Conservation (phyloP, 2,888 invertebrate genomes). For the Serripes groenlandicus region DNA sequence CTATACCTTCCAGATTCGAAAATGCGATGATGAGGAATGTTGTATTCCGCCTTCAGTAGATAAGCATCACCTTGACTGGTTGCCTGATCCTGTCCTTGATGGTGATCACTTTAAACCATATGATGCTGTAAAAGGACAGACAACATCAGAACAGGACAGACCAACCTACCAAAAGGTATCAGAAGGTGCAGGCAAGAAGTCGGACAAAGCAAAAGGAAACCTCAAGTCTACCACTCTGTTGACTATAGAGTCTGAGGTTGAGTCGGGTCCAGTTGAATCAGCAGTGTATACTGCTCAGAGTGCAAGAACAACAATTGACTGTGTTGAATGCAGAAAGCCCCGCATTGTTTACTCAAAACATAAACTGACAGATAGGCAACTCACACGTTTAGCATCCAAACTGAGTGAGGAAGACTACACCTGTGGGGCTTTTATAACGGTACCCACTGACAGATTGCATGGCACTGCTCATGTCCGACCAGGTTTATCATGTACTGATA, state of each 20-base stretch:
- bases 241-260: too few species aligned
- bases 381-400: background rate
- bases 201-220: too few species aligned
- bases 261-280: too few species aligned
- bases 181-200: too few species aligned
- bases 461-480: background rate
- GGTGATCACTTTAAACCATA: too few species aligned
- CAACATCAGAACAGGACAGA: too few species aligned
- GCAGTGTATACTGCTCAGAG: conserved; percentile 23
- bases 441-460: background rate
- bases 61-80: conserved; percentile 25
- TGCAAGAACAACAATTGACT: conserved; percentile 10
- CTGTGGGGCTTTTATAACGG: conserved; percentile 13
- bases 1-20: conserved; percentile 56
- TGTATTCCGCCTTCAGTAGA: conserved; percentile 47
- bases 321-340: conserved; percentile 32
- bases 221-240: too few species aligned
- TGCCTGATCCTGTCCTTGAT: conserved; percentile 59
- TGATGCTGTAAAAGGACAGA: too few species aligned
- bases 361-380: conserved; percentile 7
- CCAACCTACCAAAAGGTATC: too few species aligned
- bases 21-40: conserved; percentile 49
- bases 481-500: background rate
- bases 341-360: conserved; percentile 12
- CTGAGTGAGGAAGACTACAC: conserved; percentile 23